Base-by-base conservation (phyloP, 2,113 vertebrate species). In the Semicossyphus pulcher region DNA sequence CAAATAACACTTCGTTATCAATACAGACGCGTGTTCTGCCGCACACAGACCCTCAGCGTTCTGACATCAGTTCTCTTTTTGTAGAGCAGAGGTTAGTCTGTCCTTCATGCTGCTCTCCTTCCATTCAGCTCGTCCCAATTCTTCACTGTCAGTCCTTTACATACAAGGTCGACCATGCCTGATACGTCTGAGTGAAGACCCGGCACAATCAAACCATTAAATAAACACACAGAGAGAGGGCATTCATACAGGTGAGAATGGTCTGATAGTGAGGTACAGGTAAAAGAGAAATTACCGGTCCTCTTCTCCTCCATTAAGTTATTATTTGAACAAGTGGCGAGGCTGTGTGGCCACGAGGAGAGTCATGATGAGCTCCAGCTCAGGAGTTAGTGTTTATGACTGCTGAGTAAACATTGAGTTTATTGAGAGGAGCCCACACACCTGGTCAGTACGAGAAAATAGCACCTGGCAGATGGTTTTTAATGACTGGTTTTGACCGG, bases 381-480 rank as follows among this genome's bases (percentile, higher is more conserved):
- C 20, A 72, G 32, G 67, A 76, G 44, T 52, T 67, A 54, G 72
- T 79, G 65, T 67, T 72, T 76, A 71, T 80, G 66, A 61, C 57
- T 64, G 58, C 45, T 48, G 37, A 68, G 61, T 72, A 63, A 80
- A 76, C 76, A 72, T 2, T 29, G 53, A 20, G 66, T 56, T 65
- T 32, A 62, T 31, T 78, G 58, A 75, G 56, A 12, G 6, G 51
- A 80, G 58, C 64, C 28, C 60, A 45, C 59, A 66, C 53, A 70
- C 64, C 73, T 70, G 63, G 70, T 60, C 78, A 37, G 63, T 36
- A 10, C 23, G 47, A 49, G 64, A 12, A 12, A 49, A 74, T 78
- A 18, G 60, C 69, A 51, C 23, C 28, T 58, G 36, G 32, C 67
- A 77, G 77, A 85, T 67, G 68, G 68, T 73, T 44, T 51, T 4